Evolutionary conservation across 2,888 invertebrate species (phyloP), one percentile per base, ranked within the genome.

Genomic region (Eupithecia subfuscata): DNA sequence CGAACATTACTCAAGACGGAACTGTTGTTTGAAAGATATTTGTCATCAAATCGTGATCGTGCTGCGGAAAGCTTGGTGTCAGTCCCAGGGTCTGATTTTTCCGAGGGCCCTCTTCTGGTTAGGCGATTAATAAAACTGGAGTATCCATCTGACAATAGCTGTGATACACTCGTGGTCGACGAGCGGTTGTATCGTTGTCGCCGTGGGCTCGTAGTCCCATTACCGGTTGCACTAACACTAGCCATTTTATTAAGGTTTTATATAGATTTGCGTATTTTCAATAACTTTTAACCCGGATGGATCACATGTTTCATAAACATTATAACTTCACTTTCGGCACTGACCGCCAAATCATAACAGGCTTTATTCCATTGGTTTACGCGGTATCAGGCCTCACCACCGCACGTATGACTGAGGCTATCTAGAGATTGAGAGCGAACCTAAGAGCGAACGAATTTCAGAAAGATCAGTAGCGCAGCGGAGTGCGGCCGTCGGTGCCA

Each of bases 91-190:
- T 96, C 96, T 82, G 93, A 92, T 90, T 96, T 96, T 91, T 96
- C 96, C 71, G 97, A 97, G 63, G 97, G 97, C 70, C 97, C 97
- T 79, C 98, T 96, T 80, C 97, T 96, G 52, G 97, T 97, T 85
- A 98, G 95, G 82, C 98, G 96, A 89, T 98, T 98, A 85, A 98
- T 96, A 82, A 98, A 95, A 92, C 96, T 98, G 86, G 97, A 97
- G 92, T 98, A 98, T 84, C 98, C 98, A 89, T 98, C 98, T 83
- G 97, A 97, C 84, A 98, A 95, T 85, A 98, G 95, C 92, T 98
- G 98, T 81, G 98, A 97, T 84, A 98, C 97, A 93, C 98, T 98
- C 70, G 97, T 96, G 77, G 97, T 97, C 71, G 98, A 97, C 80
- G 96, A 95, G 79, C 98, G 96, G 82, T 97, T 95, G 92, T 98